Evolutionary conservation across 1,140 invertebrate genomes (phyloP).

Genomic region (Paraescarpia echinospica): DNA sequence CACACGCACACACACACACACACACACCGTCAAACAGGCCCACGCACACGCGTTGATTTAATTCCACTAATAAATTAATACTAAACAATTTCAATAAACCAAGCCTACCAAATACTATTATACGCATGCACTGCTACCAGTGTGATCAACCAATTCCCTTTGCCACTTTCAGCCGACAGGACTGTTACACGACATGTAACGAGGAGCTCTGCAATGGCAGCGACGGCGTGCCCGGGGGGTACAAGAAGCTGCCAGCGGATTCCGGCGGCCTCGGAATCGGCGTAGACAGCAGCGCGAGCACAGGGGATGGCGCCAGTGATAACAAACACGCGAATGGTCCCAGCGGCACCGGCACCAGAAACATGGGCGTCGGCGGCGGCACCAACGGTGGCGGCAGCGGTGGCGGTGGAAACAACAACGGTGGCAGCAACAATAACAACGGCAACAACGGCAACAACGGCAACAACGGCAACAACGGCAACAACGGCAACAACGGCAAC

Average conservation of each 20-base stretch:
- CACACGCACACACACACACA: too few relatives aligned
- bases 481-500: not conserved
- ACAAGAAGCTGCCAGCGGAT: not conserved
- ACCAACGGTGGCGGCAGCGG: too few relatives aligned
- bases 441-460: not conserved
- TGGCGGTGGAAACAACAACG: too few relatives aligned
- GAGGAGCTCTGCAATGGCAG: not conserved
- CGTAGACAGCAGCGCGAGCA: not conserved
- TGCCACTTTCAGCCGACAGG: not conserved
- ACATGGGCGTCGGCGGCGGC: not conserved
- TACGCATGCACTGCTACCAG: too few relatives aligned
- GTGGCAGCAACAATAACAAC: too few relatives aligned
- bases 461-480: not conserved
- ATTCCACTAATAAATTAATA: too few relatives aligned
- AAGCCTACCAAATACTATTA: too few relatives aligned
- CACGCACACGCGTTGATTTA: too few relatives aligned
- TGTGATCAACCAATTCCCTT: not conserved
- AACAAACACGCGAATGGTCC: not conserved
- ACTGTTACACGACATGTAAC: not conserved
- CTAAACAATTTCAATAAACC: too few relatives aligned
- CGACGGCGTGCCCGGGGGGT: not conserved
- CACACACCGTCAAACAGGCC: too few relatives aligned
- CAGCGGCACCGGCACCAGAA: not conserved
- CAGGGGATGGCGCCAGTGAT: not conserved
- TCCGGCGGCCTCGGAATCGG: not conserved